These are phyloP conservation scores for Alviniconcha marisindica DNA, from an alignment of 1,140 invertebrate genomes.

Conservation along the genomic window DNA sequence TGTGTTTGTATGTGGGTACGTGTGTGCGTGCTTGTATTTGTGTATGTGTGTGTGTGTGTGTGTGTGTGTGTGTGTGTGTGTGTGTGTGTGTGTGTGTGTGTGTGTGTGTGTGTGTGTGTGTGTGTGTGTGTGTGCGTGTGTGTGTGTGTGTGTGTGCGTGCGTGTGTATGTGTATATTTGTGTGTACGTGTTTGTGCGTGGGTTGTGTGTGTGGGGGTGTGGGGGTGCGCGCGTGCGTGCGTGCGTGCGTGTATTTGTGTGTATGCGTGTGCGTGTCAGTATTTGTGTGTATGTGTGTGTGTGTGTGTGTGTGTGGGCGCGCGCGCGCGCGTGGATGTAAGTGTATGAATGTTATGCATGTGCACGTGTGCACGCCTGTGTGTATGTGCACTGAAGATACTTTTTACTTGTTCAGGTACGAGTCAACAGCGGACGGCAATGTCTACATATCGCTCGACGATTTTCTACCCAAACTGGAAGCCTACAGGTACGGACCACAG, in stretches of 20 bases:
- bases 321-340: no score
- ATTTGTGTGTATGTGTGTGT: conserved; percentile 14
- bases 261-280: background rate
- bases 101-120: conserved; percentile 10
- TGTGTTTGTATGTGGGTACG: no score
- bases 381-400: no score
- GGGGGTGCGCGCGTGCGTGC: no score
- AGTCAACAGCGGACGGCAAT: background rate
- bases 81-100: conserved; percentile 10
- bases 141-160: conserved; percentile 14
- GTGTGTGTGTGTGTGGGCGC: background rate
- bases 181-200: background rate
- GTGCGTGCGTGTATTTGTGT: background rate
- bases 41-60: background rate
- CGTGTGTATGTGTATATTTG: conserved; percentile 8
- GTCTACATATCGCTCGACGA: conserved; percentile 2
- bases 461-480: background rate
- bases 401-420: no score
- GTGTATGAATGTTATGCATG: no score
- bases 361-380: no score
- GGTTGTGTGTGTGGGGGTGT: background rate
- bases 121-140: conserved; percentile 19
- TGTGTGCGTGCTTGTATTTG: no score
- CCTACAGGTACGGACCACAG: conserved; percentile 2
- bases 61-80: background rate